Evolutionary conservation across 2,113 vertebrate species (phyloP).

Genomic region (Galbula dea): DNA sequence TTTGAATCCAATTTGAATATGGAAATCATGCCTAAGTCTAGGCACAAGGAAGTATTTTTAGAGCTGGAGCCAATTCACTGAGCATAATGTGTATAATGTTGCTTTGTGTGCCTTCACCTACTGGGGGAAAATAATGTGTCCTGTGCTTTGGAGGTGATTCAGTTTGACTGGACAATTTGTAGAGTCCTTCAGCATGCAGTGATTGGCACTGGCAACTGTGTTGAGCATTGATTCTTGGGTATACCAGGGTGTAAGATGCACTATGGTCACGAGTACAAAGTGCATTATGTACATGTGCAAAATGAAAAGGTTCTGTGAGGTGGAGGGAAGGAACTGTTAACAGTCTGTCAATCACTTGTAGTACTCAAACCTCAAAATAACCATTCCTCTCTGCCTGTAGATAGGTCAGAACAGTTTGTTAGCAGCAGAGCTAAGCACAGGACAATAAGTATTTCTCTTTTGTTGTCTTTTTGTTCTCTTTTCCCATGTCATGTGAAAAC

Average conservation of each 20-base stretch:
- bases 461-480: constrained; percentile 2
- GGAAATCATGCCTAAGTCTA: not conserved
- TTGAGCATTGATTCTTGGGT: not conserved
- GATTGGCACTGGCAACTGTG: not conserved
- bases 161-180: not conserved
- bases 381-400: not conserved
- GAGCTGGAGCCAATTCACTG: not conserved
- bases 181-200: not conserved
- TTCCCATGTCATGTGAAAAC: not conserved
- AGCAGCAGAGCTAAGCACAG: not conserved
- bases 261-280: not conserved
- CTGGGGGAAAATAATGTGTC: not conserved
- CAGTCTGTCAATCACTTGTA: not conserved
- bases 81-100: not conserved
- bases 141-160: not conserved
- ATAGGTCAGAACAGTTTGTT: not conserved
- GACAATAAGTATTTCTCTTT: constrained; percentile 16
- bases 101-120: not conserved
- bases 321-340: not conserved
- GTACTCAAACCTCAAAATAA: not conserved
- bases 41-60: not conserved
- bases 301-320: not conserved
- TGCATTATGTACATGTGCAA: not conserved
- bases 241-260: not conserved
- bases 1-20: not conserved